A percentile compares a stretch with the other conserved stretches of the same genome.
Evolutionary conservation across 2,797 vertebrate genomes (phyloP).

Genomic region (Myiotriccus ornatus): DNA sequence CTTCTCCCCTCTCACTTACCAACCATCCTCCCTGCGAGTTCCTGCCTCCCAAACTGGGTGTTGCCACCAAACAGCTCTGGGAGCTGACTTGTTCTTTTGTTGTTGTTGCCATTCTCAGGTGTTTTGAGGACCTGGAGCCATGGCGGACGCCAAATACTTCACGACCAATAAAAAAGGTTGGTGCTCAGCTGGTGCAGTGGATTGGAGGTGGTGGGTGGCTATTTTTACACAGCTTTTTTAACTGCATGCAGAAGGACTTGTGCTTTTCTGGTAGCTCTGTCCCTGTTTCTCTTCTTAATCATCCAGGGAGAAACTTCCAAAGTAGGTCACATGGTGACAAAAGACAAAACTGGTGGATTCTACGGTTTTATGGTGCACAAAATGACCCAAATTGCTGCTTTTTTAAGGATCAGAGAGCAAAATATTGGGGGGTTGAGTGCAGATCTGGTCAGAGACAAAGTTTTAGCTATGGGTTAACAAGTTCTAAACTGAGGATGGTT

Average conservation of each 20-base stretch:
- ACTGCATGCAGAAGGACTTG: neutral
- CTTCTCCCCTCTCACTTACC: neutral
- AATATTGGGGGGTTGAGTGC: neutral
- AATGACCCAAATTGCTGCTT: neutral
- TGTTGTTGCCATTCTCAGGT: slow-evolving; percentile 39
- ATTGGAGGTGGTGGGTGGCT: slow-evolving; percentile 7
- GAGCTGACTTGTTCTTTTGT: neutral
- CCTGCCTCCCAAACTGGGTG: neutral
- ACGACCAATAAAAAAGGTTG: slow-evolving; percentile 99
- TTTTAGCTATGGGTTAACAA: neutral
- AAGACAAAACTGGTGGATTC: neutral
- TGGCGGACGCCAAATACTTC: slow-evolving; percentile 99
- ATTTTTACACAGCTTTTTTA: slow-evolving; percentile 23
- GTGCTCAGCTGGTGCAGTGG: neutral
- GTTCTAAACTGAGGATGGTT: neutral
- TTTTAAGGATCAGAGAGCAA: neutral
- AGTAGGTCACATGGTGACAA: slow-evolving; percentile 38
- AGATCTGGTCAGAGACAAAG: neutral
- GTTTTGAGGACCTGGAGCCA: slow-evolving; percentile 78
- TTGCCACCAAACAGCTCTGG: neutral
- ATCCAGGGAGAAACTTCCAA: slow-evolving; percentile 29
- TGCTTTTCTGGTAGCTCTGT: slow-evolving; percentile 20
- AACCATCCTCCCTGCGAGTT: fast-evolving
- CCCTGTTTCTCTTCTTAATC: slow-evolving; percentile 37
- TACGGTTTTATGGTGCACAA: neutral